A percentile compares a stretch with the other conserved stretches of the same genome.
Conservation (phyloP, 2,113 vertebrate genomes). For the Centropus unirufus region DNA sequence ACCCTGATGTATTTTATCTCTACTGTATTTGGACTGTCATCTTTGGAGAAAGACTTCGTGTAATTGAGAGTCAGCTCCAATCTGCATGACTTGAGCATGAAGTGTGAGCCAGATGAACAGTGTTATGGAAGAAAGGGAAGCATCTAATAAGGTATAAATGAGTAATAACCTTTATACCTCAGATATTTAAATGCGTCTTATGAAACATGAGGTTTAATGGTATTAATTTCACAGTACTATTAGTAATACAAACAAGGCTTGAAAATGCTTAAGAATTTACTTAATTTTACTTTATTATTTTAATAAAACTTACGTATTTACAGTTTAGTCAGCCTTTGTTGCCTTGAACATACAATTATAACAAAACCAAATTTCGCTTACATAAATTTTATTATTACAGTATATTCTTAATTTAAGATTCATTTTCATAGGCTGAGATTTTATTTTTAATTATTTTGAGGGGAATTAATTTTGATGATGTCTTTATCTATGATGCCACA, state of each 20-base stretch:
- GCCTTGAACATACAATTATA: background rate
- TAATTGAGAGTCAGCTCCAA: conserved; percentile 95
- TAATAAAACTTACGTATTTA: background rate
- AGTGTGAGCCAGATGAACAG: conserved; percentile 74
- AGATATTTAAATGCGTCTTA: conserved; percentile 52
- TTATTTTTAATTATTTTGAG: background rate
- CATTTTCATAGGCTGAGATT: background rate
- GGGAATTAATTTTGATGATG: background rate
- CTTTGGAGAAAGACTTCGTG: conserved; percentile 83
- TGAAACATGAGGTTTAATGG: conserved; percentile 40
- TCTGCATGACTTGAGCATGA: conserved; percentile 85
- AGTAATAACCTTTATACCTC: conserved; percentile 69
- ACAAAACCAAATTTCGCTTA: background rate
- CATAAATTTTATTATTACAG: background rate
- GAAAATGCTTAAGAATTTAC: background rate
- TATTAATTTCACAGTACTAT: conserved; percentile 22
- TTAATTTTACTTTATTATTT: background rate
- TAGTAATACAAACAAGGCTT: conserved; percentile 27
- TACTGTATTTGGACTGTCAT: conserved; percentile 93
- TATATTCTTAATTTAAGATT: background rate
- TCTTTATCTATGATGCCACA: background rate
- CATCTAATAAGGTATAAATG: conserved; percentile 79
- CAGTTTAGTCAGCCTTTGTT: background rate
- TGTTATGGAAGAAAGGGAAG: conserved; percentile 71
- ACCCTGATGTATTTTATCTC: conserved; percentile 93